Evolutionary conservation across 1,140 invertebrate genomes (phyloP), one percentile per base, ranked within the genome.

Genomic region (Aplysia californica): DNA sequence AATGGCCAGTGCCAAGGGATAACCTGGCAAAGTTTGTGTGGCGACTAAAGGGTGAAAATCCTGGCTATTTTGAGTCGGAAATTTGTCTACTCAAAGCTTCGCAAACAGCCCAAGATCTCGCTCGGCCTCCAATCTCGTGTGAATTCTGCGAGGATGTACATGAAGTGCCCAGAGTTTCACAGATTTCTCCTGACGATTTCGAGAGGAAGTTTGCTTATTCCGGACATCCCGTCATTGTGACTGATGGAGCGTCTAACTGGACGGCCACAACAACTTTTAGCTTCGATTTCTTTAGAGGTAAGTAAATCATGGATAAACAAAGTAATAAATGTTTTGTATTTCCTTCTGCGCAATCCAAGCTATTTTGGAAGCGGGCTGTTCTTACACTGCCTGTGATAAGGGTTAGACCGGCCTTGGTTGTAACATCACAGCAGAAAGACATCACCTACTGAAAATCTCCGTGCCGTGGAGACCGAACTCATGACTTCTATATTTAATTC

Each of bases 81-180:
- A 76, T 50, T 55, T 89, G 88, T 78, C 36, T 86, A 18, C 23
- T 95, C 1, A 88, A 92, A 36, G 87, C 93, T 83, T 93, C 93
- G 1, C 86, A 91, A 5, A 80, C 91, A 26, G 80, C 93, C 21
- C 89, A 91, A 29, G 93, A 93, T 82, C 87, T 92, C 18, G 92
- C 95, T 83, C 92, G 96, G 72, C 95, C 95, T 23, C 91, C 95
- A 23, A 93, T 95, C 1, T 92, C 95, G 87, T 97, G 96, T 85
- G 90, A 91, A 77, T 95, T 95, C 88, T 96, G 95, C 89, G 87
- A 84, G 75, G 88, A 91, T 74, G 90, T 94, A 26, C 95, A 85
- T 77, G 83, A 39, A 91, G 92, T 79, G 85, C 96, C 36, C 87
- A 90, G 73, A 85, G 92, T 84, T 91, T 95, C 36, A 90, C 79